Percentiles rank a stretch among this genome's conserved stretches.
Evolutionary conservation across 2,113 vertebrate genomes (phyloP).

Genomic region (Abramis brama): DNA sequence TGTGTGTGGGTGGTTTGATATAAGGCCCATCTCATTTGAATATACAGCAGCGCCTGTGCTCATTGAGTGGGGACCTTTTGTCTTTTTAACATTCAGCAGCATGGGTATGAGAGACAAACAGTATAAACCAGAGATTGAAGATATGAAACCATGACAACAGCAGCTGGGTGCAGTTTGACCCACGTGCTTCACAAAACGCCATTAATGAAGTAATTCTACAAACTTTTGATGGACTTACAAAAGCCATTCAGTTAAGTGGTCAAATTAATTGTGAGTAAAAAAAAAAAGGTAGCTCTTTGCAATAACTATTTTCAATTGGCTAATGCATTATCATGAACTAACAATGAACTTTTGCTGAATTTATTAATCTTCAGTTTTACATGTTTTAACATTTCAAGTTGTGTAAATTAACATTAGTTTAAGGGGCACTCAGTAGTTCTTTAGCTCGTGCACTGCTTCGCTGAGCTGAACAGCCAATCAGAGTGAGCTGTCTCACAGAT

Average conservation of each 20-base stretch:
- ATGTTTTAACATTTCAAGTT: too few relatives aligned
- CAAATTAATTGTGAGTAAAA: not conserved
- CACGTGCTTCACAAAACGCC: not conserved
- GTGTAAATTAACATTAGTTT: too few relatives aligned
- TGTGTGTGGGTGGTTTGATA: not conserved
- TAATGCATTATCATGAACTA: not conserved
- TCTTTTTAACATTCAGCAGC: slow-evolving; percentile 24
- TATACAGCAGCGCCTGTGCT: not conserved
- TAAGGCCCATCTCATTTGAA: slow-evolving; percentile 24
- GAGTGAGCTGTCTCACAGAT: too few relatives aligned
- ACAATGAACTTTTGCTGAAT: not conserved
- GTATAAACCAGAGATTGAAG: slow-evolving; percentile 8
- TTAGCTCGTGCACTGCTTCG: too few relatives aligned
- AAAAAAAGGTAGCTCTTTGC: not conserved
- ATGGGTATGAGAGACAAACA: slow-evolving; percentile 24
- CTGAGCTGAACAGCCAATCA: too few relatives aligned
- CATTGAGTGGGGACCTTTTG: slow-evolving; percentile 19
- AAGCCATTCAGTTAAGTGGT: not conserved
- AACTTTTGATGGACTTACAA: not conserved
- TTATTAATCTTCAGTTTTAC: not conserved
- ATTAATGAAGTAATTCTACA: not conserved
- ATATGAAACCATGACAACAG: slow-evolving; percentile 40
- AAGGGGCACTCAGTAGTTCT: too few relatives aligned
- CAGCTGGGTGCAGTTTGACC: slow-evolving; percentile 9
- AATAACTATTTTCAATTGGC: not conserved